Conservation (phyloP, 2,113 vertebrate species). For the Phylloscopus trochilus region DNA sequence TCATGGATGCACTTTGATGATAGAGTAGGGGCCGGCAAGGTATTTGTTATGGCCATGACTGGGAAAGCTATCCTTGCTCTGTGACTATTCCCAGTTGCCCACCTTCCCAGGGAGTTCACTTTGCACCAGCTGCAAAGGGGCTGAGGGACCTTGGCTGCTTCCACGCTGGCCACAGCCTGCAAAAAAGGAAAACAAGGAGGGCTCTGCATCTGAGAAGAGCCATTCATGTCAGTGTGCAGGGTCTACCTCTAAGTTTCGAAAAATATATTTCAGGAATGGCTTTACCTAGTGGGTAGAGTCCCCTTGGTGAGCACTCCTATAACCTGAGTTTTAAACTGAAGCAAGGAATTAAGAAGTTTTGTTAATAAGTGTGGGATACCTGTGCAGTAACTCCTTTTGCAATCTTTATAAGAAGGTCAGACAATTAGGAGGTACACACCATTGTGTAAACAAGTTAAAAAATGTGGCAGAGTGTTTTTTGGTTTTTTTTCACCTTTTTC, state of each 20-base stretch:
- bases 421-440: neutral
- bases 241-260: neutral
- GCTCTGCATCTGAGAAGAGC: neutral
- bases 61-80: neutral
- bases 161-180: neutral
- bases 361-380: neutral
- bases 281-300: neutral
- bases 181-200: neutral
- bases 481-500: neutral
- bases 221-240: neutral
- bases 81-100: neutral
- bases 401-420: neutral
- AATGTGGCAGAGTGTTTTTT: neutral
- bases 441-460: neutral
- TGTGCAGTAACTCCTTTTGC: neutral
- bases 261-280: neutral
- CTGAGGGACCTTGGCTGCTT: neutral
- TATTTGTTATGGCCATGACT: neutral
- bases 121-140: neutral
- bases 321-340: neutral
- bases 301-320: neutral
- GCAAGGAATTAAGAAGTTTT: neutral
- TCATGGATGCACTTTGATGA: neutral
- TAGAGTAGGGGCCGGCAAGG: accelerated
- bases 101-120: neutral